These are phyloP conservation scores for Tichodroma muraria DNA, from an alignment of 2,113 vertebrate genomes.

Conservation along the genomic window DNA sequence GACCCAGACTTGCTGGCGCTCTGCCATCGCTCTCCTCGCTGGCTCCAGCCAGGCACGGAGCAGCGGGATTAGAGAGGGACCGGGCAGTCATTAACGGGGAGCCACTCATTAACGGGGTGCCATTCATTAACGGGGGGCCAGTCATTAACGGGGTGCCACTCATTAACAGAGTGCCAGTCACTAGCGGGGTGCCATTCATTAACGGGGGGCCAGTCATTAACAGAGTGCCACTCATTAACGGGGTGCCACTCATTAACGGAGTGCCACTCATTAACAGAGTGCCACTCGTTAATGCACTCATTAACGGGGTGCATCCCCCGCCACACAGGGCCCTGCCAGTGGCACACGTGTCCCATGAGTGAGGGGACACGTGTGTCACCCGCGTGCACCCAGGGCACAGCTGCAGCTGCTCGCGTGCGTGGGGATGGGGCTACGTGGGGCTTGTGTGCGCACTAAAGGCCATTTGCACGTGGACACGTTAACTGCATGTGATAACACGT, in stretches of 20 bases:
- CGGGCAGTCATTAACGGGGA: not conserved
- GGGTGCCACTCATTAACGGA: not conserved
- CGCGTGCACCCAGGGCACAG: rapidly evolving
- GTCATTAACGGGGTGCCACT: not conserved
- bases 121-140: no score
- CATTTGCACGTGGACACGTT: not conserved
- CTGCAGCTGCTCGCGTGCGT: not conserved
- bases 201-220: not conserved
- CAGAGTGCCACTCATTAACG: not conserved
- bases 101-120: not conserved
- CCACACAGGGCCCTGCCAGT: not conserved
- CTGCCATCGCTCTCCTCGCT: constrained; percentile 33
- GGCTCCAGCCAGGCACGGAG: constrained; percentile 15
- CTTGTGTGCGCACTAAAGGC: rapidly evolving
- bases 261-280: not conserved
- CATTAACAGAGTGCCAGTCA: not conserved
- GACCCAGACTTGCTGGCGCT: constrained; percentile 66
- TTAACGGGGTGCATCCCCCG: not conserved
- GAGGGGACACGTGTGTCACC: not conserved
- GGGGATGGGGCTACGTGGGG: rapidly evolving
- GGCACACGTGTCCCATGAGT: rapidly evolving
- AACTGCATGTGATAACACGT: not conserved
- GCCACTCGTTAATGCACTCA: not conserved
- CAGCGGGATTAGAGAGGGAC: not conserved
- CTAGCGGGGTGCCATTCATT: not conserved